Conservation (phyloP, 2,888 invertebrate species). For the Andricus quercusramuli region DNA sequence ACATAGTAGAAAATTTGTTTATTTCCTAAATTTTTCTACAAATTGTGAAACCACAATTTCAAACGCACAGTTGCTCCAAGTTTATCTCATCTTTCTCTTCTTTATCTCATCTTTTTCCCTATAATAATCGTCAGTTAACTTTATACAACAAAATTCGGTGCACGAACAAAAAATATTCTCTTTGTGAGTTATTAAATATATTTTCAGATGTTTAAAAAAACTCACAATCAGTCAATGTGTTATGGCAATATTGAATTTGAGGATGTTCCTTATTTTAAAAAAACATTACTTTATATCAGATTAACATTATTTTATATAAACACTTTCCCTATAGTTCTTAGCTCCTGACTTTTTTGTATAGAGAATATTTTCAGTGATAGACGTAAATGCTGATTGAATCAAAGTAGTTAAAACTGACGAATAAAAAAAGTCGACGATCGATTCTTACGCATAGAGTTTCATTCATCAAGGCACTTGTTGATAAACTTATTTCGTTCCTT, state of each 20-base stretch:
- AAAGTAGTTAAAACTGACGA: constrained; percentile 13
- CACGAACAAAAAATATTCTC: constrained; percentile 9
- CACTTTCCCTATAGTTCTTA: not conserved
- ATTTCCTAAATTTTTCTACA: constrained; percentile 38
- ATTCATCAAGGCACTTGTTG: constrained; percentile 35
- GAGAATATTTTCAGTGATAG: constrained; percentile 2
- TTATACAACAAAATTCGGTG: not conserved
- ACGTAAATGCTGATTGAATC: not conserved
- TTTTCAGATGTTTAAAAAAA: not conserved
- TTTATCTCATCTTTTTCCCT: constrained; percentile 9
- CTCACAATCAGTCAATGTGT: not conserved
- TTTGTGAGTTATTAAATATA: constrained; percentile 3
- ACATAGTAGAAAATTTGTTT: constrained; percentile 30
- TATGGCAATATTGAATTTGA: constrained; percentile 11
- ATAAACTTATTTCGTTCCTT: constrained; percentile 31
- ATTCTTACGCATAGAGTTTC: constrained; percentile 12
- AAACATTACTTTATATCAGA: not conserved
- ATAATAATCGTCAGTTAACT: constrained; percentile 12
- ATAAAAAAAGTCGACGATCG: constrained; percentile 11
- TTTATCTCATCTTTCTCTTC: constrained; percentile 13
- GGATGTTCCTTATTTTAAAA: not conserved
- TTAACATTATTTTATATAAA: not conserved
- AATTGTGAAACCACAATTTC: constrained; percentile 36
- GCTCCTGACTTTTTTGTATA: not conserved
- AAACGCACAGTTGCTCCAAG: constrained; percentile 20